Evolutionary conservation across 2,113 vertebrate species (phyloP), one percentile per base, ranked within the genome.

Genomic region (Callipepla squamata): DNA sequence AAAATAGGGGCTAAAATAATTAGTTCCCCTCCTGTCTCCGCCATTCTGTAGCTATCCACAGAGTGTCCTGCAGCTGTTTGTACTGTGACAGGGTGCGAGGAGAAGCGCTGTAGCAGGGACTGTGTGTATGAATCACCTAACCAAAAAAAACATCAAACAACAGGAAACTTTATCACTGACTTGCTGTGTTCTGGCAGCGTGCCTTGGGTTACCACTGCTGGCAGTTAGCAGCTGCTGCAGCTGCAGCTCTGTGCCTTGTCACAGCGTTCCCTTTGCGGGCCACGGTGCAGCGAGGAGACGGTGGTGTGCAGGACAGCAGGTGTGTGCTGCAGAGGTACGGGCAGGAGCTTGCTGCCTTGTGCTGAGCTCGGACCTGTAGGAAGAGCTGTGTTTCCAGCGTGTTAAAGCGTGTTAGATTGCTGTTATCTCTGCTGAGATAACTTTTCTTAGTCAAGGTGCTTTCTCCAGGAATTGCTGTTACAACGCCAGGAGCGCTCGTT

Each of bases 401-500:
- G 7, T 58, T 83, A 15, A 84, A 84, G 69, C 68, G 53, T 8
- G 1, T 70, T 80, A 69, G 65, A 18, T 63, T 32, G 32, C 50
- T 51, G 11, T 32, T 78, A 50, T 32, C 17, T 38, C 59, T 40
- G 48, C 11, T 50, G 28, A 42, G 21, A 0, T 70, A 23, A 34
- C n/a, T 72, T 75, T 79, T 79, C 45, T 74, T 14, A 12, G 6
- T 19, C 75, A 66, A 38, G 22, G 5, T 30, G 19, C n/a, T 93
- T 92, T 86, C 26, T 67, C 12, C 66, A 1, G 2, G 23, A 21
- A 73, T 80, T 70, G 21, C 72, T 10, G 14, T 83, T 23, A 28
- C 3, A 17, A 9, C 17, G 23, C 30, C 40, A 3, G 0, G 7
- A 1, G 0, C 2, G 0, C 28, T 78, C 2, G 0, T 82, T 47